phyloP scores from a whole-genome alignment of 2,113 vertebrate species.

The Myanophis thanlyinensis region DNA sequence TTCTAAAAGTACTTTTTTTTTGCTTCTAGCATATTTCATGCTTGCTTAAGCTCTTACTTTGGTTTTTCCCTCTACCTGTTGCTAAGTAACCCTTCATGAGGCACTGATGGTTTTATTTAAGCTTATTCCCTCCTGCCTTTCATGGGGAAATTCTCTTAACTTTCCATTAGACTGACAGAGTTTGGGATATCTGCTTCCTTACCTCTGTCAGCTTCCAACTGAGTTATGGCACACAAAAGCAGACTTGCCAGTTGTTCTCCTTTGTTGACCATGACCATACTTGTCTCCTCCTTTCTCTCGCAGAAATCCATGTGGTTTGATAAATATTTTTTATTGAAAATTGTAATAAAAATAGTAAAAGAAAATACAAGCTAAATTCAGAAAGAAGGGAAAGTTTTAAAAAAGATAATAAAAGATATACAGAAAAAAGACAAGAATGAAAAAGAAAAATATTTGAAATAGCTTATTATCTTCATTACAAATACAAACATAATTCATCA shows the following conservation, averaged over 20 bases:
- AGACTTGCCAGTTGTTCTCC: background rate
- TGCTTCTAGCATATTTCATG: background rate
- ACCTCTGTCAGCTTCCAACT: background rate
- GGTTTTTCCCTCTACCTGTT: background rate
- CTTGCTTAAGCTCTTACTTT: background rate
- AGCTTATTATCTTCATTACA: background rate
- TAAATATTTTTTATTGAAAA: background rate
- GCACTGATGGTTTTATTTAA: background rate
- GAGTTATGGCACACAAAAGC: background rate
- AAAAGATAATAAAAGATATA: background rate
- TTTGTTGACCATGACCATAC: background rate
- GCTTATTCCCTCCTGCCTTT: background rate
- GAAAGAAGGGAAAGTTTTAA: background rate
- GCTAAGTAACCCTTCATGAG: background rate
- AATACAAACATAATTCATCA: background rate
- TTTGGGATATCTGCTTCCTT: background rate
- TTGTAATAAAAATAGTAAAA: background rate
- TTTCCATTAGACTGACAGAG: background rate
- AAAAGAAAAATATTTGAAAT: background rate
- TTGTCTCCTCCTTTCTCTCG: background rate
- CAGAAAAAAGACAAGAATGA: background rate
- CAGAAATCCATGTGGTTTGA: background rate
- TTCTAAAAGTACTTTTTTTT: background rate
- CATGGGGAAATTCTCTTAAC: background rate
- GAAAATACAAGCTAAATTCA: background rate